These are phyloP conservation scores for Euschistus heros DNA, from an alignment of 1,140 invertebrate species.

Conservation along the genomic window DNA sequence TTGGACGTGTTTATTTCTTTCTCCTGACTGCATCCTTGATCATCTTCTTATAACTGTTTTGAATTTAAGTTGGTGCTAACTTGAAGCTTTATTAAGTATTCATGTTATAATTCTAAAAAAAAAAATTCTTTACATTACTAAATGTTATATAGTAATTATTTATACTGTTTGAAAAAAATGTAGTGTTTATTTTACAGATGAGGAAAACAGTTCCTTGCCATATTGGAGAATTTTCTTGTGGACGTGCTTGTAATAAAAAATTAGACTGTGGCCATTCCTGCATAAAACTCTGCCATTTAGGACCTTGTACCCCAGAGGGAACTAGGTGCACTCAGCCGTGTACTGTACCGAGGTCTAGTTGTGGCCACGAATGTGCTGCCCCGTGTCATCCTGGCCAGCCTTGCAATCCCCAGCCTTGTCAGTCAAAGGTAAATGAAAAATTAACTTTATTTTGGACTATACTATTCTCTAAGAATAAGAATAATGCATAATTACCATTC, in stretches of 20 bases:
- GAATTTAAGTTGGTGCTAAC: too few species aligned
- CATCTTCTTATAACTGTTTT: too few species aligned
- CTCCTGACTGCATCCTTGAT: too few species aligned
- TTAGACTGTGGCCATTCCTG: conserved; percentile 52
- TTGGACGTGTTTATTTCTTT: too few species aligned
- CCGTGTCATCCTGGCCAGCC: conserved; percentile 65
- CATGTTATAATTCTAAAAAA: too few species aligned
- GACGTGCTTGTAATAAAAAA: conserved; percentile 66
- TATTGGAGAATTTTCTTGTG: conserved; percentile 79
- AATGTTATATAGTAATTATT: too few species aligned
- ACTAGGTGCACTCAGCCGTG: conserved; percentile 69
- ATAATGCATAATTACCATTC: too few species aligned
- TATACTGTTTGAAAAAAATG: too few species aligned
- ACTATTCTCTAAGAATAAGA: too few species aligned
- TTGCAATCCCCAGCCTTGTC: conserved; percentile 20
- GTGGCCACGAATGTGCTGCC: conserved; percentile 70
- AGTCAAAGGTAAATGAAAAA: conserved; percentile 20
- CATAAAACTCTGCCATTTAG: conserved; percentile 51
- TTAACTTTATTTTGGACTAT: too few species aligned
- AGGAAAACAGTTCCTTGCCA: conserved; percentile 83
- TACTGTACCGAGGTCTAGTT: conserved; percentile 47
- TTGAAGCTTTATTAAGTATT: too few species aligned
- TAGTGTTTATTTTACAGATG: conserved; percentile 38
- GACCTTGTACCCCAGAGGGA: conserved; percentile 46
- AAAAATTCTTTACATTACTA: too few species aligned